phyloP scores from a whole-genome alignment of 2,797 vertebrate species.

The Salmo trutta region DNA sequence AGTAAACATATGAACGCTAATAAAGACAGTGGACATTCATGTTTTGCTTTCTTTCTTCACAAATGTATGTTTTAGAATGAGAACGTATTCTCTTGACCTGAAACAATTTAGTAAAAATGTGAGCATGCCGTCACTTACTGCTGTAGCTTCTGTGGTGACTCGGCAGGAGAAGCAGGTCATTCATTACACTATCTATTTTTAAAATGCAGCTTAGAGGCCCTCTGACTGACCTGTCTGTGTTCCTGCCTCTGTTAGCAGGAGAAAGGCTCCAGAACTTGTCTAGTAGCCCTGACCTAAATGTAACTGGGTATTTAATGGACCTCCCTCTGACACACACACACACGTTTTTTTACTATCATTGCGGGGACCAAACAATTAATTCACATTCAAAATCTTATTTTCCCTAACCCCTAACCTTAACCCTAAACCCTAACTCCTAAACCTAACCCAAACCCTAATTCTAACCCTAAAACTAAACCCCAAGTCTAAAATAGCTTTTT shows the following conservation, averaged over 20 bases:
- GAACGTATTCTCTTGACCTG: neutral
- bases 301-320: conserved; percentile 23
- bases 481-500: too few relatives aligned
- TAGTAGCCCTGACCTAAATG: conserved; percentile 53
- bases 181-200: conserved; percentile 49
- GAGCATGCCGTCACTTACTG: neutral
- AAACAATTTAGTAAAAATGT: neutral
- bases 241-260: conserved; percentile 39
- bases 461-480: too few relatives aligned
- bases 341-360: neutral
- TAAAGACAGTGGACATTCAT: too few relatives aligned
- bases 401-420: neutral
- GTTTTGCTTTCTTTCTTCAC: too few relatives aligned
- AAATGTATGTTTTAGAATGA: neutral
- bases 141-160: conserved; percentile 22
- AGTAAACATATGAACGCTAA: too few relatives aligned
- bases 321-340: neutral
- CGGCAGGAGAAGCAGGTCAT: conserved; percentile 43
- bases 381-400: too few relatives aligned
- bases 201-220: conserved; percentile 49
- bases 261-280: conserved; percentile 37
- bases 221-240: conserved; percentile 45
- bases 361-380: too few relatives aligned
- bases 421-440: too few relatives aligned
- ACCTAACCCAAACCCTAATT: too few relatives aligned